Percentiles rank a stretch among this genome's conserved stretches.
These are phyloP conservation scores for Tachuris rubrigastra DNA, from an alignment of 2,113 vertebrate species.

Conservation along the genomic window DNA sequence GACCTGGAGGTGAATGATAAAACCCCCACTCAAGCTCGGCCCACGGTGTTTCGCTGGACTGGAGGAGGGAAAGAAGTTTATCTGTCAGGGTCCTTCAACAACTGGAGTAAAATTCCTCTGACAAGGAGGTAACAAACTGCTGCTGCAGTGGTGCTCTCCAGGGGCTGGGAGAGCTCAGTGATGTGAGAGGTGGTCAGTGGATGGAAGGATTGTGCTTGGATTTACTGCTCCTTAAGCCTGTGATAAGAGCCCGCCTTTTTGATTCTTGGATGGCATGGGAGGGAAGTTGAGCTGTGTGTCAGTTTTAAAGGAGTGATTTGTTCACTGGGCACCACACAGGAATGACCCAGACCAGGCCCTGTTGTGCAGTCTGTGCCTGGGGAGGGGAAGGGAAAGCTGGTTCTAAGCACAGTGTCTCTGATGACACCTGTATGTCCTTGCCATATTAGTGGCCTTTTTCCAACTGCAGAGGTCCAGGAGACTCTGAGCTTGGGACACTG, in stretches of 20 bases:
- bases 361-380: not conserved
- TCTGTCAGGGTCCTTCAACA: slow-evolving; percentile 97
- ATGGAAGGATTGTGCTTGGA: not conserved
- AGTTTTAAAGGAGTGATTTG: not conserved
- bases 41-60: slow-evolving; percentile 92
- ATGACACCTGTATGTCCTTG: not conserved
- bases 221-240: not conserved
- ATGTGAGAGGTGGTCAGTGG: not conserved
- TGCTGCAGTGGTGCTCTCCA: not conserved
- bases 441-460: not conserved
- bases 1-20: slow-evolving; percentile 89
- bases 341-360: not conserved
- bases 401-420: not conserved
- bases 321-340: fast-evolving
- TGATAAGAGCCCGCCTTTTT: not conserved
- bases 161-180: not conserved
- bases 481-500: not conserved
- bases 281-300: not conserved
- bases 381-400: not conserved
- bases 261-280: not conserved
- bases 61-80: slow-evolving; percentile 91
- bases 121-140: slow-evolving; percentile 83
- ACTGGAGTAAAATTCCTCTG: slow-evolving; percentile 96
- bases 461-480: not conserved
- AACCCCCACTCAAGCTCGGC: slow-evolving; percentile 80